phyloP scores from a whole-genome alignment of 1,140 invertebrate species.

The Drosophila lini region DNA sequence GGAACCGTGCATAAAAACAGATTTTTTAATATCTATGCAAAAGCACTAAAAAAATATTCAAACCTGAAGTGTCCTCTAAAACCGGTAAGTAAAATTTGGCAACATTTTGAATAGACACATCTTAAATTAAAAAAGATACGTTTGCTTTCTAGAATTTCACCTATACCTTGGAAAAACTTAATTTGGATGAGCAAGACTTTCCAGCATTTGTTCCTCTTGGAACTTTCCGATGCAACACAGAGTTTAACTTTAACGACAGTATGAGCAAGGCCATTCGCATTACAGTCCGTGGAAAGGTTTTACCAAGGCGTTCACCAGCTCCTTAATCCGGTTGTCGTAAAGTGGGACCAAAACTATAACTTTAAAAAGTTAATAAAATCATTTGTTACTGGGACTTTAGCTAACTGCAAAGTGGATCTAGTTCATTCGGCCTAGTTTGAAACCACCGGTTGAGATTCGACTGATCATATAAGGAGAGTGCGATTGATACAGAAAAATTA shows the following conservation, averaged over 20 bases:
- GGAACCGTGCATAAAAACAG: conserved; percentile 43
- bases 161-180: conserved; percentile 29
- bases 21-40: conserved; percentile 30
- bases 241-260: conserved; percentile 33
- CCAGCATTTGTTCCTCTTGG: conserved; percentile 40
- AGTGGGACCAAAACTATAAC: not conserved
- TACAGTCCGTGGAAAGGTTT: not conserved
- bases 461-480: not conserved
- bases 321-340: not conserved
- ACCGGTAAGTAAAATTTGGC: conserved; percentile 30
- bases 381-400: not conserved
- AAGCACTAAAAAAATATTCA: conserved; percentile 15
- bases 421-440: not conserved
- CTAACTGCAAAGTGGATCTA: too few relatives aligned
- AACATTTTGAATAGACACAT: not conserved
- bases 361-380: not conserved
- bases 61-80: conserved; percentile 41
- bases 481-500: too few relatives aligned
- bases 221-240: conserved; percentile 1
- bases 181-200: conserved; percentile 41
- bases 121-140: not conserved
- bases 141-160: conserved; percentile 14
- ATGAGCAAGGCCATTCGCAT: not conserved
- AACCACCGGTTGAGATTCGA: not conserved
- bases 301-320: not conserved